Percentiles rank a stretch among this genome's conserved stretches.
These are phyloP conservation scores for Macropis europaea DNA, from an alignment of 2,888 invertebrate species.

Conservation along the genomic window DNA sequence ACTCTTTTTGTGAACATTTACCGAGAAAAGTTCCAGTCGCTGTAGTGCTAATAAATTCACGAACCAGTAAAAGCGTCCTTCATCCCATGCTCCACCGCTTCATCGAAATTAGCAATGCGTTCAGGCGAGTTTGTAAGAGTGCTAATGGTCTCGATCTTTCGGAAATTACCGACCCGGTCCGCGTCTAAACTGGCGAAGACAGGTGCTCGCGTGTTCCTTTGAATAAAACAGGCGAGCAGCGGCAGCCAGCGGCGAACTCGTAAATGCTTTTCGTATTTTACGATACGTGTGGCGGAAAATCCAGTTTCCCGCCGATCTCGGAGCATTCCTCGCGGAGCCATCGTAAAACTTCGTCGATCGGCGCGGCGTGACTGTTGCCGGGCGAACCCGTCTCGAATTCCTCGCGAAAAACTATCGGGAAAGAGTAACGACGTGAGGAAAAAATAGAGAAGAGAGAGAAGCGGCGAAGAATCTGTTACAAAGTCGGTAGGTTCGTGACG, in stretches of 20 bases:
- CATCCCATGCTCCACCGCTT: no score
- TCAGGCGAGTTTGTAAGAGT: no score
- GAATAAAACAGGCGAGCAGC: conserved; percentile 51
- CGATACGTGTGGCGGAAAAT: conserved; percentile 31
- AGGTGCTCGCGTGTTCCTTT: conserved; percentile 13
- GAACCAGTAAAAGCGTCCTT: background rate
- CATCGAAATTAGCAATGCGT: no score
- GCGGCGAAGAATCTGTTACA: background rate
- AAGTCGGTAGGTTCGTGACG: conserved; percentile 9
- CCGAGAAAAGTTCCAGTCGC: no score
- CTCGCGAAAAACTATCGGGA: background rate
- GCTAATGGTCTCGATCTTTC: conserved; percentile 30
- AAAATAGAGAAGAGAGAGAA: background rate
- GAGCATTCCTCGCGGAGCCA: conserved; percentile 20
- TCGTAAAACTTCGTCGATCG: conserved; percentile 33
- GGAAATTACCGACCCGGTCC: conserved; percentile 25
- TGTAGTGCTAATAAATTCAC: conserved; percentile 18
- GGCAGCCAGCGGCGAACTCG: conserved; percentile 1
- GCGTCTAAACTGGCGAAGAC: conserved; percentile 33
- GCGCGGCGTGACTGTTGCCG: background rate
- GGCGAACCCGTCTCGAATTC: background rate
- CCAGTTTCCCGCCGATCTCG: conserved; percentile 23
- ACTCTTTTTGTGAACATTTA: no score
- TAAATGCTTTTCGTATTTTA: conserved; percentile 35
- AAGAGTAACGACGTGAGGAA: background rate